Evolutionary conservation across 2,888 invertebrate genomes (phyloP).

Genomic region (Synergus japonicus): DNA sequence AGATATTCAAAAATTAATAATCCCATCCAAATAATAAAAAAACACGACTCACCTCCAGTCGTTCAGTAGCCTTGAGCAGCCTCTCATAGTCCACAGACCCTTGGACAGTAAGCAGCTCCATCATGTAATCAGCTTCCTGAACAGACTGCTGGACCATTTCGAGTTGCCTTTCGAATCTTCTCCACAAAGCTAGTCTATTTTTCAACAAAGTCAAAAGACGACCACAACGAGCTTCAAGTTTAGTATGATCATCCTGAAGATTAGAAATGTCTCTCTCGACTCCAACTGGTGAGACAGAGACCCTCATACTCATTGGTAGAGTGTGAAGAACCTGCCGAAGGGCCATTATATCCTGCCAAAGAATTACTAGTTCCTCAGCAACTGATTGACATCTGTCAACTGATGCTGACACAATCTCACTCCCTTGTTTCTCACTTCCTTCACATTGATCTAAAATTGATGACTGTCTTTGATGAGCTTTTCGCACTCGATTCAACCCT

Average conservation of each 20-base stretch:
- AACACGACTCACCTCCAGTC: conserved; percentile 85
- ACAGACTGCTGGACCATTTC: conserved; percentile 90
- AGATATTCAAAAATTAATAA: background rate
- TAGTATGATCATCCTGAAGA: conserved; percentile 86
- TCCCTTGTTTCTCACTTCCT: conserved; percentile 84
- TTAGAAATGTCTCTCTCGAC: conserved; percentile 88
- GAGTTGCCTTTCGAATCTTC: conserved; percentile 87
- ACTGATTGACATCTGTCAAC: conserved; percentile 86
- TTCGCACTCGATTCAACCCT: conserved; percentile 84
- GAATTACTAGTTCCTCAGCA: conserved; percentile 83
- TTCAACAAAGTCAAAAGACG: conserved; percentile 83
- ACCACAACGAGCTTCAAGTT: conserved; percentile 85
- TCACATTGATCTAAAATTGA: conserved; percentile 84
- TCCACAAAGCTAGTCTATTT: conserved; percentile 85
- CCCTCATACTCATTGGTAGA: conserved; percentile 85
- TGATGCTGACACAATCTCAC: conserved; percentile 88
- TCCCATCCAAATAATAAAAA: background rate
- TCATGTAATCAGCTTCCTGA: conserved; percentile 92
- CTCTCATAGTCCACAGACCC: conserved; percentile 91
- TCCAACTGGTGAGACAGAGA: conserved; percentile 87
- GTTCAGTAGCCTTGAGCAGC: conserved; percentile 89
- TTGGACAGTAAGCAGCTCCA: conserved; percentile 89
- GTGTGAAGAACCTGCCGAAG: conserved; percentile 88
- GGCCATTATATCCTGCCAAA: conserved; percentile 89
- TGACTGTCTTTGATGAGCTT: conserved; percentile 81